Evolutionary conservation across 2,888 invertebrate genomes (phyloP).

Genomic region (Drosophila cyrtoloma): DNA sequence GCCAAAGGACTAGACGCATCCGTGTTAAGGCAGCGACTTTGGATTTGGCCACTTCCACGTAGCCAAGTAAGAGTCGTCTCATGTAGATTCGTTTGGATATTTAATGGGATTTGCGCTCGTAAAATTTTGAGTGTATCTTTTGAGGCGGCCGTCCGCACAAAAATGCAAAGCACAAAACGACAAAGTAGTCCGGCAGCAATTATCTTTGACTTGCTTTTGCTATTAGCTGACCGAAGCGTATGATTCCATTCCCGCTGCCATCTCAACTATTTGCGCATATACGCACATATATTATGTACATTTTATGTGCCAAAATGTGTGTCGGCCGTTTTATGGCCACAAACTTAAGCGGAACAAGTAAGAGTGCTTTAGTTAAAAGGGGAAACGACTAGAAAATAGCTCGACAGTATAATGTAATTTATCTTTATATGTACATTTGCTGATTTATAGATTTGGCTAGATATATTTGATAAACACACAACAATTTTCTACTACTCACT

Average conservation of each 20-base stretch:
- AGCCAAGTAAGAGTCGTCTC: slow-evolving; percentile 52
- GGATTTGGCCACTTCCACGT: slow-evolving; percentile 58
- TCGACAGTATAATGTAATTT: slow-evolving; percentile 13
- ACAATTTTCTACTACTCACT: too few relatives aligned
- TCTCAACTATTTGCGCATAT: slow-evolving; percentile 65
- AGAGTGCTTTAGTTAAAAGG: neutral
- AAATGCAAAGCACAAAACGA: slow-evolving; percentile 64
- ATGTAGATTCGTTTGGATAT: slow-evolving; percentile 68
- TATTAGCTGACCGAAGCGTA: slow-evolving; percentile 68
- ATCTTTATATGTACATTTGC: neutral
- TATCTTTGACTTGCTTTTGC: slow-evolving; percentile 76
- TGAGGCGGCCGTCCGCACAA: slow-evolving; percentile 18
- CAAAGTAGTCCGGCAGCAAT: slow-evolving; percentile 68
- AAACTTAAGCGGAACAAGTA: slow-evolving; percentile 36
- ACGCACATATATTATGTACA: slow-evolving; percentile 64
- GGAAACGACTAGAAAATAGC: slow-evolving; percentile 21
- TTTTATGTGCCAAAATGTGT: slow-evolving; percentile 64
- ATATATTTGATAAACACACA: neutral
- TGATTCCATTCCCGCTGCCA: slow-evolving; percentile 1
- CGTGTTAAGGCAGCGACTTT: slow-evolving; percentile 14
- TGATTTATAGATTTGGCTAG: neutral
- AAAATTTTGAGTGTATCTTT: slow-evolving; percentile 73
- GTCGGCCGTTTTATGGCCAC: slow-evolving; percentile 35
- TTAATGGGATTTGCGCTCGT: slow-evolving; percentile 73
- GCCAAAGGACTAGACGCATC: slow-evolving; percentile 30